Conservation (phyloP, 2,797 vertebrate species). For the Taenioides sp. region DNA sequence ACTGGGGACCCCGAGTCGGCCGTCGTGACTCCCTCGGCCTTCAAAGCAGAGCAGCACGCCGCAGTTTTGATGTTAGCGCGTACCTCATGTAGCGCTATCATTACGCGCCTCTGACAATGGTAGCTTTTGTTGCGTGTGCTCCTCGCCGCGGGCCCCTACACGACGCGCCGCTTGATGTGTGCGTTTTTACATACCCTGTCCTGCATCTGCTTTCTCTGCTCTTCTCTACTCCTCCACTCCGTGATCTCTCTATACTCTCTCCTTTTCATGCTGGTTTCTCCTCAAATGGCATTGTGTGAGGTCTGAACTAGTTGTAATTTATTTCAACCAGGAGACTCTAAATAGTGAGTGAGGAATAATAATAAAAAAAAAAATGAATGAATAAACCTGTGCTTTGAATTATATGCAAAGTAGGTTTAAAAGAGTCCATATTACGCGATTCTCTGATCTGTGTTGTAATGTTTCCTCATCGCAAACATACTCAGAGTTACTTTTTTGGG, state of each 20-base stretch:
- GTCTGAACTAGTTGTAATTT: background rate
- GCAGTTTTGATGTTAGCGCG: conserved; percentile 78
- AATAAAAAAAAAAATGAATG: background rate
- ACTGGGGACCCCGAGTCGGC: conserved; percentile 66
- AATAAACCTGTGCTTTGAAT: background rate
- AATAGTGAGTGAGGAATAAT: background rate
- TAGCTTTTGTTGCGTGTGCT: conserved; percentile 79
- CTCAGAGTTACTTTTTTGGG: too few relatives aligned
- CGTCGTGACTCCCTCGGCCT: conserved; percentile 65
- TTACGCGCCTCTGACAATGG: conserved; percentile 84
- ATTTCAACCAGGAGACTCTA: background rate
- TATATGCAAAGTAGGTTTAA: too few relatives aligned
- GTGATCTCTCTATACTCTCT: background rate
- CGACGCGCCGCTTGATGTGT: conserved; percentile 79
- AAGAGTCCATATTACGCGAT: too few relatives aligned
- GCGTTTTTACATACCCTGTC: conserved; percentile 79
- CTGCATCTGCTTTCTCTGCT: conserved; percentile 54
- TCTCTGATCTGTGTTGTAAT: too few relatives aligned
- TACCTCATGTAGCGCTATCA: conserved; percentile 82
- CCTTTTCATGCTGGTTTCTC: background rate
- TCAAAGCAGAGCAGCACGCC: conserved; percentile 70
- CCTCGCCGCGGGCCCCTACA: conserved; percentile 77
- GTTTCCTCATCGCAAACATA: too few relatives aligned
- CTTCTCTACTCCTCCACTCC: conserved; percentile 23
- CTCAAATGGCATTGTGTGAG: background rate